These are phyloP conservation scores for Eupithecia tripunctaria DNA, from an alignment of 2,888 invertebrate genomes.

Conservation along the genomic window DNA sequence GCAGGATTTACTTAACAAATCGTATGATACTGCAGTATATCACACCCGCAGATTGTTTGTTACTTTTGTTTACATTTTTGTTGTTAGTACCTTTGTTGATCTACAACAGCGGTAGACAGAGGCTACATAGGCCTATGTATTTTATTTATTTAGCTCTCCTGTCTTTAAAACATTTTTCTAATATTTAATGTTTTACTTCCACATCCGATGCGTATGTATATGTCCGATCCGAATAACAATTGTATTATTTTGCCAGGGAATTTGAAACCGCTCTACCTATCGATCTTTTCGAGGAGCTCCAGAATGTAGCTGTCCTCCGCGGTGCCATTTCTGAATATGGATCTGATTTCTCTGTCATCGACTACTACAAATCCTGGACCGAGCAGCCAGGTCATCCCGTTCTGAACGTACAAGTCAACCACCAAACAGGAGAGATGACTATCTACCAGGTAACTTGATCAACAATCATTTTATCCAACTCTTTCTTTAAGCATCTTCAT, in stretches of 20 bases:
- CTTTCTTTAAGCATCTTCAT: not conserved
- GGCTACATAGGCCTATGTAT: too few relatives aligned
- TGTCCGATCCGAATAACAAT: too few relatives aligned
- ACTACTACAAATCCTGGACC: slow-evolving; percentile 81
- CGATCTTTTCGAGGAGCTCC: slow-evolving; percentile 78
- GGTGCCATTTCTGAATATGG: slow-evolving; percentile 67
- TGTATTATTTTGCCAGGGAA: slow-evolving; percentile 49
- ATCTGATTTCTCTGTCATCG: slow-evolving; percentile 64
- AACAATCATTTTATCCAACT: not conserved
- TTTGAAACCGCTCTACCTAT: slow-evolving; percentile 75
- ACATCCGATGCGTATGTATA: not conserved
- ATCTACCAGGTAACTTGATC: slow-evolving; percentile 73
- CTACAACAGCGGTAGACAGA: too few relatives aligned
- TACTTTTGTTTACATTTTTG: too few relatives aligned
- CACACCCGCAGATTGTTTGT: too few relatives aligned
- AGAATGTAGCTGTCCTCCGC: slow-evolving; percentile 56
- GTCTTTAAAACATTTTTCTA: not conserved
- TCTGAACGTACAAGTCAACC: slow-evolving; percentile 80
- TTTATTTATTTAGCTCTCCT: not conserved
- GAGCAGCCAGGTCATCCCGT: slow-evolving; percentile 86
- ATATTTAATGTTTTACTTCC: not conserved
- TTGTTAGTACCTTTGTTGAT: not conserved
- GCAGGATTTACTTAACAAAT: not conserved
- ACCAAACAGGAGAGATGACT: slow-evolving; percentile 66
- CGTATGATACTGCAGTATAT: not conserved